phyloP scores from a whole-genome alignment of 2,888 invertebrate species.

The Automeris io region DNA sequence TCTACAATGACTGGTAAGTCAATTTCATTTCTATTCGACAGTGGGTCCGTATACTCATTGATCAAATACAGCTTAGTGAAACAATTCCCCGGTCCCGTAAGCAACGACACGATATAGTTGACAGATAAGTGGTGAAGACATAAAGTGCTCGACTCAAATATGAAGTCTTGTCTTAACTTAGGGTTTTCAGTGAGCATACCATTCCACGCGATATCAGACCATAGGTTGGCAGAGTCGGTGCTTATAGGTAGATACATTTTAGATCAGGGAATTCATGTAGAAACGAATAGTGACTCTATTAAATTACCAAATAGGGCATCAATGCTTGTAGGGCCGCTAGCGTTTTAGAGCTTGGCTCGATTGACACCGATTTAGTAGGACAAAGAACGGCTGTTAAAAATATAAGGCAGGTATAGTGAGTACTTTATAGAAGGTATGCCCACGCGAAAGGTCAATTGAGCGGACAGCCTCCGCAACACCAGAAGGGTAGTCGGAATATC shows the following conservation, averaged over 20 bases:
- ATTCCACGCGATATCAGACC: conserved; percentile 9
- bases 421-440: conserved; percentile 16
- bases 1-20: too few relatives aligned
- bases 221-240: neutral
- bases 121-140: too few relatives aligned
- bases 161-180: neutral
- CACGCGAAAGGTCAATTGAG: conserved; percentile 18
- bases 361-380: conserved; percentile 16
- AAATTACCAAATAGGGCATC: neutral
- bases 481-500: conserved; percentile 26
- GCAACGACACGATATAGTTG: too few relatives aligned
- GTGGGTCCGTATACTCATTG: too few relatives aligned
- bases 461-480: conserved; percentile 27
- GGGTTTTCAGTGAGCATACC: neutral
- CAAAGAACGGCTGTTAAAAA: conserved; percentile 4
- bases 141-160: neutral
- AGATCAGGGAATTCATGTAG: neutral
- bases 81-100: too few relatives aligned
- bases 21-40: too few relatives aligned
- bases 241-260: conserved; percentile 6
- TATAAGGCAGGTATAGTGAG: conserved; percentile 10
- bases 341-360: conserved; percentile 6
- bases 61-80: too few relatives aligned
- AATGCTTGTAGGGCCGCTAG: neutral
- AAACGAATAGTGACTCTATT: neutral